Conservation (phyloP, 2,888 invertebrate species). For the Tortricodes alternella region DNA sequence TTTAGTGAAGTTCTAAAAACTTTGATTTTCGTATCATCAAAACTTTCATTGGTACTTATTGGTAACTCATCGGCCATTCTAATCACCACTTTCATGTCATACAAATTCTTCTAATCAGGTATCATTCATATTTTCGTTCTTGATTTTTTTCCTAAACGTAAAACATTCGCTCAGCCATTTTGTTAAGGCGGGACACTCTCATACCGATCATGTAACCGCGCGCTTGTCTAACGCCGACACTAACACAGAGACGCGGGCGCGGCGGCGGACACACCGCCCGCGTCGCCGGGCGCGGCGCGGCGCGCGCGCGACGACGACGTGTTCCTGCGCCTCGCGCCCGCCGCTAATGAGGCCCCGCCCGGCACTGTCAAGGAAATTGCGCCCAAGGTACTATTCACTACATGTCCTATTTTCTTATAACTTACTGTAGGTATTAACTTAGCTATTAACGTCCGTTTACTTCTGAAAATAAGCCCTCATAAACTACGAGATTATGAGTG, state of each 20-base stretch:
- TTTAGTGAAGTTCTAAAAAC: neutral
- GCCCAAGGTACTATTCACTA: constrained; percentile 71
- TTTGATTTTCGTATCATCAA: neutral
- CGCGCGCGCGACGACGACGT: constrained; percentile 87
- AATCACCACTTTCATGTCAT: no score
- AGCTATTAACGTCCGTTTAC: no score
- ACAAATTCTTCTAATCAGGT: no score
- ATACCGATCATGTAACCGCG: neutral
- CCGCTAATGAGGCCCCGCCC: constrained; percentile 56
- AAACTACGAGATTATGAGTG: no score
- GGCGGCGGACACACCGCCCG: constrained; percentile 73
- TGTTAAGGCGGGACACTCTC: neutral
- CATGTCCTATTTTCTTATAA: neutral
- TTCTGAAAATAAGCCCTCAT: no score
- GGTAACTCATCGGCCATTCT: neutral
- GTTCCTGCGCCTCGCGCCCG: constrained; percentile 87
- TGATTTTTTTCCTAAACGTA: no score
- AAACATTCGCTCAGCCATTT: neutral
- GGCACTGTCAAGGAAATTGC: constrained; percentile 82
- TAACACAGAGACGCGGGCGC: constrained; percentile 54
- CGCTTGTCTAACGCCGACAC: constrained; percentile 44
- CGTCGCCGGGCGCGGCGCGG: constrained; percentile 80
- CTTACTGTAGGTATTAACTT: no score
- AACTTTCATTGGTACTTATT: neutral
- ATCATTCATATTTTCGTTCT: no score